phyloP scores from a whole-genome alignment of 2,888 invertebrate species.

The Pimpla rufipes region DNA sequence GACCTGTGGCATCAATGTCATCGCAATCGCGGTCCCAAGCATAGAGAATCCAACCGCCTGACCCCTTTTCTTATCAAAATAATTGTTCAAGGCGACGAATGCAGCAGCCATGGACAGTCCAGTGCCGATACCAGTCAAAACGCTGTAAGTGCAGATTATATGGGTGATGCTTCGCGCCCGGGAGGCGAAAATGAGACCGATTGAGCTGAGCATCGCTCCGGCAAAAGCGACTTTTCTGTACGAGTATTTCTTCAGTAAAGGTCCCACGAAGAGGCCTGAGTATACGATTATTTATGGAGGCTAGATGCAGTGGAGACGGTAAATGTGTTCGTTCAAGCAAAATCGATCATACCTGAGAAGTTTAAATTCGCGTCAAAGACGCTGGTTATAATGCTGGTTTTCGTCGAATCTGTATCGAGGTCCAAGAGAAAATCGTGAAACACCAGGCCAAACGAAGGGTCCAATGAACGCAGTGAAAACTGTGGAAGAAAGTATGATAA shows the following conservation, averaged over 20 bases:
- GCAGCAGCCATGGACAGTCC: conserved; percentile 92
- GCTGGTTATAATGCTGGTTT: conserved; percentile 91
- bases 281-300: conserved; percentile 63
- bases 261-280: conserved; percentile 86
- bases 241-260: conserved; percentile 84
- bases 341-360: conserved; percentile 87
- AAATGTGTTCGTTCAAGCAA: neutral
- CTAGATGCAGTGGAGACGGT: neutral
- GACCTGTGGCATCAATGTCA: conserved; percentile 92
- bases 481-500: conserved; percentile 79
- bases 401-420: conserved; percentile 91
- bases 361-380: conserved; percentile 92
- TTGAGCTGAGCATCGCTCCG: conserved; percentile 83
- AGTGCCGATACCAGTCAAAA: conserved; percentile 88
- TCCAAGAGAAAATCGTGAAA: conserved; percentile 91
- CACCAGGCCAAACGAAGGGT: conserved; percentile 93
- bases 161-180: conserved; percentile 83
- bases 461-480: conserved; percentile 93
- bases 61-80: conserved; percentile 91
- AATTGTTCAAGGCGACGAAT: conserved; percentile 92
- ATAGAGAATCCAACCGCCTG: conserved; percentile 93
- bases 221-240: conserved; percentile 84
- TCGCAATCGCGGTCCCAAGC: conserved; percentile 92
- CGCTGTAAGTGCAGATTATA: conserved; percentile 84
- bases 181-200: conserved; percentile 84